phyloP scores from a whole-genome alignment of 2,888 invertebrate species.

The Caenorhabditis sp. region DNA sequence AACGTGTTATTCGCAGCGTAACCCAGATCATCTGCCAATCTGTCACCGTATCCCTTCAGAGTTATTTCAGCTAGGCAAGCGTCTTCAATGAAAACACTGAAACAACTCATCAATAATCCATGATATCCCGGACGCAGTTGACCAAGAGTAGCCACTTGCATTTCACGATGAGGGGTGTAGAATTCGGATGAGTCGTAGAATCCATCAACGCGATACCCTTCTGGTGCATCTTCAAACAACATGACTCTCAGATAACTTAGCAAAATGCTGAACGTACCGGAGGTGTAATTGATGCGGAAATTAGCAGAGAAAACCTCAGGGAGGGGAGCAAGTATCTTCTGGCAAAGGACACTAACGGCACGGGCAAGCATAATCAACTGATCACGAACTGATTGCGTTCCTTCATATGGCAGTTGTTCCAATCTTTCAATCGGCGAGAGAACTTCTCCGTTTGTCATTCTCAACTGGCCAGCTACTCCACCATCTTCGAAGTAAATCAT shows the following conservation, averaged over 20 bases:
- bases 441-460: background rate
- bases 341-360: conserved; percentile 24
- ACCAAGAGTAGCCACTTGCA: conserved; percentile 23
- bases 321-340: conserved; percentile 15
- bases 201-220: conserved; percentile 8
- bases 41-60: conserved; percentile 20
- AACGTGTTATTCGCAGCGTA: conserved; percentile 19
- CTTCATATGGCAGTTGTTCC: background rate
- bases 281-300: conserved; percentile 22
- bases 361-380: conserved; percentile 34
- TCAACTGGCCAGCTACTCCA: conserved; percentile 17
- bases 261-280: conserved; percentile 19
- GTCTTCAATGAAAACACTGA: conserved; percentile 27
- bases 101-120: conserved; percentile 17
- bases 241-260: no score
- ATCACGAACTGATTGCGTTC: conserved; percentile 18
- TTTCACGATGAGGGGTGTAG: conserved; percentile 6
- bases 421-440: conserved; percentile 8
- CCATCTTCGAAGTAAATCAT: conserved; percentile 26
- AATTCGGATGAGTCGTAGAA: conserved; percentile 17
- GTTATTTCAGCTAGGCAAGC: conserved; percentile 18
- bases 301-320: conserved; percentile 7
- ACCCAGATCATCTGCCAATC: conserved; percentile 22
- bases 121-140: conserved; percentile 44
- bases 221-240: conserved; percentile 11